A percentile compares a stretch with the other conserved stretches of the same genome.
phyloP scores from a whole-genome alignment of 2,797 vertebrate species.

The Lagorchestes hirsutus region DNA sequence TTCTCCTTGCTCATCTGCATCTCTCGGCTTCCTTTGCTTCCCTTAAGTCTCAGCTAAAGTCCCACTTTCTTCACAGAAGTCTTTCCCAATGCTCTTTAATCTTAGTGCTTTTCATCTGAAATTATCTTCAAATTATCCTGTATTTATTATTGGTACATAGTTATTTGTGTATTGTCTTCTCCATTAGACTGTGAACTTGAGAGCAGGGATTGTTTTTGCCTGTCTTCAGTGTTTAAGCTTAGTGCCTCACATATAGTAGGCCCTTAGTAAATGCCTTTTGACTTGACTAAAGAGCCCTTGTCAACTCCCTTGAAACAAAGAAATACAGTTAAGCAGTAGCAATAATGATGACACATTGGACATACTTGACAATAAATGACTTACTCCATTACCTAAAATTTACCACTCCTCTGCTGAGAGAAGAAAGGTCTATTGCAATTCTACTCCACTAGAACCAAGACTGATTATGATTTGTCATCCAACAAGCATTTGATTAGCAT shows the following conservation, averaged over 20 bases:
- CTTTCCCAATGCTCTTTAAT: neutral
- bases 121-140: neutral
- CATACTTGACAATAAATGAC: neutral
- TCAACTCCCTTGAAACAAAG: neutral
- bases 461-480: neutral
- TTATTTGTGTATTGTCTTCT: neutral
- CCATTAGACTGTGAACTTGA: neutral
- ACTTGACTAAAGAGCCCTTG: neutral
- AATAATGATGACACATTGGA: neutral
- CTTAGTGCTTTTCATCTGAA: neutral
- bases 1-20: neutral
- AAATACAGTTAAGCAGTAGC: neutral
- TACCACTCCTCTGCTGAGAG: neutral
- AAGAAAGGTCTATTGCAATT: neutral
- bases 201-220: neutral
- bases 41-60: neutral
- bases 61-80: neutral
- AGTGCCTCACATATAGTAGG: neutral
- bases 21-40: neutral
- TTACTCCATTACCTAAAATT: neutral
- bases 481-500: neutral
- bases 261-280: neutral
- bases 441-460: neutral
- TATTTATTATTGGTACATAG: neutral
- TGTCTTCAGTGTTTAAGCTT: neutral